Conservation (phyloP, 1,140 invertebrate genomes). For the Phymorhynchus buccinoides region DNA sequence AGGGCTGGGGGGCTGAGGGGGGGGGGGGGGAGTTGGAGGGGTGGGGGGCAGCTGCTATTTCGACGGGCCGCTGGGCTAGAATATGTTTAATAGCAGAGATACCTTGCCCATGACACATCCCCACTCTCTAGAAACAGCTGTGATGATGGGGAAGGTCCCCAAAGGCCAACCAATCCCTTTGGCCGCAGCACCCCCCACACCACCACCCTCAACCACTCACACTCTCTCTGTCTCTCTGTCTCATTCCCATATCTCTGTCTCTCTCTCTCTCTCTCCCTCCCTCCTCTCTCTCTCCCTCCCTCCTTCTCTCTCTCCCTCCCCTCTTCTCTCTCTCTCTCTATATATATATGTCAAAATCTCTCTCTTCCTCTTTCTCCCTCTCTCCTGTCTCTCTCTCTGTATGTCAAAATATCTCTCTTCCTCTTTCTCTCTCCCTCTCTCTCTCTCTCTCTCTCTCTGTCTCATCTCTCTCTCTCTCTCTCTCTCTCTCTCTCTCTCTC, state of each 20-base stretch:
- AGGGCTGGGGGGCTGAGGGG: too few species aligned
- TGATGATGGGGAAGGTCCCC: neutral
- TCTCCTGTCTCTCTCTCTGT: neutral
- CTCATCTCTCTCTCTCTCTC: too few species aligned
- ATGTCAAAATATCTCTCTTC: neutral
- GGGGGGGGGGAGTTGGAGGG: too few species aligned
- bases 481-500: too few species aligned
- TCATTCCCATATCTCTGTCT: neutral
- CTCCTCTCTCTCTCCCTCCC: slow-evolving; percentile 32
- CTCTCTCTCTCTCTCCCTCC: slow-evolving; percentile 33
- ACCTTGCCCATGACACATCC: neutral
- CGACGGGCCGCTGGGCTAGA: neutral
- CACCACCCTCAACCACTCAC: neutral
- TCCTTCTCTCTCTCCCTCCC: slow-evolving; percentile 38
- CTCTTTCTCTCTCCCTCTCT: neutral
- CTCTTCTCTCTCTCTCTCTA: slow-evolving; percentile 40
- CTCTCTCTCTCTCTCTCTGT: neutral
- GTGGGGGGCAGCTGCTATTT: too few species aligned
- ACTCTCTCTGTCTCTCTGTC: neutral
- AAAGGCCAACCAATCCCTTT: too few species aligned
- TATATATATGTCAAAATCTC: slow-evolving; percentile 21
- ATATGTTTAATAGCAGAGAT: neutral
- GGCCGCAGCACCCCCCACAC: too few species aligned
- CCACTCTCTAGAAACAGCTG: neutral
- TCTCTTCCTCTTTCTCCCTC: neutral